These are phyloP conservation scores for human DNA, from an alignment of 2,113 vertebrate genomes.

Conservation along the genomic window DNA sequence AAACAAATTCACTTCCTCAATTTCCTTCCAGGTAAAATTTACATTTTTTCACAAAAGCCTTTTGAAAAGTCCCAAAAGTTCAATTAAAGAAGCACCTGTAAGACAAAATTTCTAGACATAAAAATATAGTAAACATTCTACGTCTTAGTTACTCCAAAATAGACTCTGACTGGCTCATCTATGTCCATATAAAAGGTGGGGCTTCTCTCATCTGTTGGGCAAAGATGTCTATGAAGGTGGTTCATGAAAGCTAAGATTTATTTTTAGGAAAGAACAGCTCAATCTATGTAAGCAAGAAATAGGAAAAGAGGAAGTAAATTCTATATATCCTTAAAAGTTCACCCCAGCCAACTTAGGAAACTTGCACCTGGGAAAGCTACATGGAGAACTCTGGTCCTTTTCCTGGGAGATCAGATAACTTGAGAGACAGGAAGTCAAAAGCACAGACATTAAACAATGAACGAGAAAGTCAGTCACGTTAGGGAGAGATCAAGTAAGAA, in stretches of 20 bases:
- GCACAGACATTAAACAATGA: neutral
- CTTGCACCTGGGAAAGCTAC: too few species aligned
- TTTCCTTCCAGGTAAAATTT: neutral
- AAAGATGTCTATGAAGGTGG: neutral
- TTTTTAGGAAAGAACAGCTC: neutral
- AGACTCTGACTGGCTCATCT: neutral
- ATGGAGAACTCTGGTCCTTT: neutral
- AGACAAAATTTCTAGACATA: neutral
- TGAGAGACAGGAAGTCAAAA: neutral
- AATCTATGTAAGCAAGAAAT: neutral
- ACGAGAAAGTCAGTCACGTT: neutral
- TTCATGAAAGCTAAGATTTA: neutral
- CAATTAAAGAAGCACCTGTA: neutral
- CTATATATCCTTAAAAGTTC: neutral
- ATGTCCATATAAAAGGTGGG: neutral
- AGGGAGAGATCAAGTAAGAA: neutral
- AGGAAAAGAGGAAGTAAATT: neutral
- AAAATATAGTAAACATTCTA: neutral
- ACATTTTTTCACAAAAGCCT: neutral
- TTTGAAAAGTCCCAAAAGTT: neutral
- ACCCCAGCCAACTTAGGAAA: neutral
- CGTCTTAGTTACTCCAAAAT: neutral
- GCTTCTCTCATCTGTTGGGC: neutral
- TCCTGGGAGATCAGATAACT: neutral
- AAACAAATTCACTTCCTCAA: neutral